Base-by-base conservation (phyloP, 2,113 vertebrate genomes). In the Macquaria australasica region DNA sequence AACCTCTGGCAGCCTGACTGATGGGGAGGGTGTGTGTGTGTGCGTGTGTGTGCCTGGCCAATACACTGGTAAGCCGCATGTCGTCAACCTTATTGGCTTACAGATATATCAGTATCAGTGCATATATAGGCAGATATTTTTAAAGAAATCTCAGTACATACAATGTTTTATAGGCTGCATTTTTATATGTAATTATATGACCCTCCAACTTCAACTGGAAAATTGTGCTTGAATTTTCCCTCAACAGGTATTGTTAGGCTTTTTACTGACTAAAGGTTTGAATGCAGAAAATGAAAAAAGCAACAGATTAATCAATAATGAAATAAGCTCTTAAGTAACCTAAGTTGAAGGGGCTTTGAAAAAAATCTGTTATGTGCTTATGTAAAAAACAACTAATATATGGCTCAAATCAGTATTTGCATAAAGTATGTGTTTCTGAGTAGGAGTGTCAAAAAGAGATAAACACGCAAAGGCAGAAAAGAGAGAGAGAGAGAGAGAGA, bases 1-100 rank as follows among this genome's bases (percentile, higher is more conserved):
- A 68, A 25, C 80, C 60, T 74, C 81, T 77, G 83, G 70, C 79
- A 81, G 79, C 69, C 55, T 77, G 79, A 79, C 75, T 84, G 77
- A 82, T 60, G 68, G 41, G 39, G n/a, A 45, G 16, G 68, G 11
- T 60, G 20, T 45, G 23, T 59, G 23, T 60, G 45, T 31, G 55
- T 21, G 53, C 20, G 14, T 59, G 41, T 64, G 37, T 37, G 41
- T 14, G 66, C 8, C 21, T 67, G 11, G 39, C 63, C 63, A 43
- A 15, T 25, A 8, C 18, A n/a, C 14, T 43, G 8, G 15, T 34
- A 4, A 60, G 6, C 12, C 1, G 10, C 3, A 25, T 8, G 58
- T 12, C 25, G 0, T 28, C 50, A 72, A 39, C 12, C 2, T 2
- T 72, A 37, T 1, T 41, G 12, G 21, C 21, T n/a, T 23, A 39